These are phyloP conservation scores for Eulemur albifrons DNA, from an alignment of 2,797 vertebrate species.

Conservation along the genomic window DNA sequence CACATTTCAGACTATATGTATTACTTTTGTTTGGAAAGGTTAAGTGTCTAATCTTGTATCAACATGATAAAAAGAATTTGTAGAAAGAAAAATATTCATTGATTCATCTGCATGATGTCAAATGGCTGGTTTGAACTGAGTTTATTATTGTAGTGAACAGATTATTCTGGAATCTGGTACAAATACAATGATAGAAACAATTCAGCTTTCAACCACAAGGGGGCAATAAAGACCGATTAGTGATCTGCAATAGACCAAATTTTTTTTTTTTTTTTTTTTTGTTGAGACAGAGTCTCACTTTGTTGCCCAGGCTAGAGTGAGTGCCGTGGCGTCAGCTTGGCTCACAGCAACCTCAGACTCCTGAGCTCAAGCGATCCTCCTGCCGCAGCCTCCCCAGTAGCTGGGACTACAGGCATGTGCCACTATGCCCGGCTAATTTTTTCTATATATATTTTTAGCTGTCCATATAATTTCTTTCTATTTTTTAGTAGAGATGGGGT, in stretches of 20 bases:
- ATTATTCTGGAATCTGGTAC: neutral
- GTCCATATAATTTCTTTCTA: too few relatives aligned
- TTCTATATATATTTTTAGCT: too few relatives aligned
- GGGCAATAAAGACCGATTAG: constrained; percentile 53
- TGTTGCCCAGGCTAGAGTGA: too few relatives aligned
- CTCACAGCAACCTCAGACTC: too few relatives aligned
- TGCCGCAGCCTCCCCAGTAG: too few relatives aligned
- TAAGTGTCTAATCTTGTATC: constrained; percentile 10
- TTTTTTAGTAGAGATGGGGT: too few relatives aligned
- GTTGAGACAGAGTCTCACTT: too few relatives aligned
- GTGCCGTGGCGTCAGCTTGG: too few relatives aligned
- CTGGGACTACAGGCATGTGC: too few relatives aligned
- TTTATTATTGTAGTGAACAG: neutral
- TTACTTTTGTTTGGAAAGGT: constrained; percentile 25
- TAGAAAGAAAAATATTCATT: neutral
- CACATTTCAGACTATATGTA: neutral
- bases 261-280: too few relatives aligned
- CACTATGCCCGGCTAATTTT: too few relatives aligned
- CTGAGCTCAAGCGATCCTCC: too few relatives aligned
- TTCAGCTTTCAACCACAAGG: constrained; percentile 70
- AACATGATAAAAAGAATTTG: neutral
- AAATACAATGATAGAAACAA: constrained; percentile 30
- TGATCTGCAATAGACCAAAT: neutral
- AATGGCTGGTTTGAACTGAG: neutral
- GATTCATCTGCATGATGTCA: neutral